Base-by-base conservation (phyloP, 30 jellyfish, hydroid and myxozoan genomes). In the Morbakka virulenta region DNA sequence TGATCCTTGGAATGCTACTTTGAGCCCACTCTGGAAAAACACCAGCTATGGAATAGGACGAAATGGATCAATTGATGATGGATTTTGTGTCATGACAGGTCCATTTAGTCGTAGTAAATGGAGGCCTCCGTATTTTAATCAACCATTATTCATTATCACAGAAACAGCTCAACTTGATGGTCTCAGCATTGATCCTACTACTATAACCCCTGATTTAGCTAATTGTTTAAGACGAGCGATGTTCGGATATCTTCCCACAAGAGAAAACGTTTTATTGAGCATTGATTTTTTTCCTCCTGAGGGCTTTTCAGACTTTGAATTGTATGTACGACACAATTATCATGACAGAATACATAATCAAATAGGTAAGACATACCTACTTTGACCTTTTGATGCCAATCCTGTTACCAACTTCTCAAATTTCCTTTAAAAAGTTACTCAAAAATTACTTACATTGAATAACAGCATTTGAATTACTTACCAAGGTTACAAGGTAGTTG, bases 71-170 rank as follows among this genome's bases (percentile, higher is more conserved):
- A 67, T 30, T 25, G 4, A 53, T 3, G 70, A 57, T 28, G 97
- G 97, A 17, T 89, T 84, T 68, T 89, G 97, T 65, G 97, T 89
- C 27, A 91, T 76, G 47, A 57, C 33, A 2, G 97, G 97, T 0
- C 20, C 62, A 47, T 89, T 89, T 36, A 78, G 93, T 25, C 96
- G 82, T 47, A 79, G 88, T 9, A 52, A 89, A 51, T 89, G 97
- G 97, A 51, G 70, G 41, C 75, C 93, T 36, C 98, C 98, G 50
- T 91, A 49, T 36, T 91, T 86, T 79, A 94, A 91, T 52, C 95
- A 91, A 62, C 78, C 94, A 17, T 74, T 91, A 79, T 95, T 82
- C 32, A 85, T 91, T 20, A 65, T 91, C 30, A 22, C 52, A 35
- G 67, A 88, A 14, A 50, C 98, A 20, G 63, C 72, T 27, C 95